These are phyloP conservation scores for Theonella swinhoei DNA, from an alignment of 37 sponge, comb jelly and placozoan species.

Conservation along the genomic window DNA sequence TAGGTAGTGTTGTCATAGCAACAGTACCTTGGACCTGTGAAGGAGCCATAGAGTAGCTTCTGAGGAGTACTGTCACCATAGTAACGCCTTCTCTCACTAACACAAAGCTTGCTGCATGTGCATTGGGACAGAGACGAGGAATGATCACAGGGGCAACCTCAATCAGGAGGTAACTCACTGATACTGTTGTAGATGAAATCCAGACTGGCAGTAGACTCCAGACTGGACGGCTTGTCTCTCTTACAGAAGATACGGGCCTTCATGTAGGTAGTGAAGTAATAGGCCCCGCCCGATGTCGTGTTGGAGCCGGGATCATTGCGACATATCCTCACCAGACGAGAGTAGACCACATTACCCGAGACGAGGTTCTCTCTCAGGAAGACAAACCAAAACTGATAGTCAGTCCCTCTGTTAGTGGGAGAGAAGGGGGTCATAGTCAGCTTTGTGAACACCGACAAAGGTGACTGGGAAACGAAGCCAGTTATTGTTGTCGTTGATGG, in stretches of 20 bases:
- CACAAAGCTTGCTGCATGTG: conserved; percentile 5
- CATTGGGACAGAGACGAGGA: neutral
- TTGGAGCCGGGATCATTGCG: conserved; percentile 10
- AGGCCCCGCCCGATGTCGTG: neutral
- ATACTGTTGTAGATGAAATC: conserved; percentile 11
- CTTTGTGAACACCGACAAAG: conserved; percentile 3
- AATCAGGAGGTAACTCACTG: neutral
- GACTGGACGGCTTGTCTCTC: neutral
- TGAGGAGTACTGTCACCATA: neutral
- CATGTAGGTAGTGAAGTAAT: conserved; percentile 8
- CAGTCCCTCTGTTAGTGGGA: neutral
- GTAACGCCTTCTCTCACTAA: conserved; percentile 8
- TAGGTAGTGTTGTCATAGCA: neutral
- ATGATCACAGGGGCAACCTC: neutral
- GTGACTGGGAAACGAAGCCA: conserved; percentile 11
- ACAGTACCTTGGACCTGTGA: conserved; percentile 5
- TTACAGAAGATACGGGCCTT: conserved; percentile 38
- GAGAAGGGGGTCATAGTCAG: neutral
- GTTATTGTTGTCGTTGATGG: neutral
- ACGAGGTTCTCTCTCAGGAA: conserved; percentile 25
- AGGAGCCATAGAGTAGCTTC: conserved; percentile 1
- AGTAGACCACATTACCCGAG: neutral
- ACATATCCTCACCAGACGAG: conserved; percentile 20
- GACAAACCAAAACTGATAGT: conserved; percentile 18
- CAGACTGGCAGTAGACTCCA: neutral